Conservation (phyloP, 2,888 invertebrate genomes). For the Carcina quercana region DNA sequence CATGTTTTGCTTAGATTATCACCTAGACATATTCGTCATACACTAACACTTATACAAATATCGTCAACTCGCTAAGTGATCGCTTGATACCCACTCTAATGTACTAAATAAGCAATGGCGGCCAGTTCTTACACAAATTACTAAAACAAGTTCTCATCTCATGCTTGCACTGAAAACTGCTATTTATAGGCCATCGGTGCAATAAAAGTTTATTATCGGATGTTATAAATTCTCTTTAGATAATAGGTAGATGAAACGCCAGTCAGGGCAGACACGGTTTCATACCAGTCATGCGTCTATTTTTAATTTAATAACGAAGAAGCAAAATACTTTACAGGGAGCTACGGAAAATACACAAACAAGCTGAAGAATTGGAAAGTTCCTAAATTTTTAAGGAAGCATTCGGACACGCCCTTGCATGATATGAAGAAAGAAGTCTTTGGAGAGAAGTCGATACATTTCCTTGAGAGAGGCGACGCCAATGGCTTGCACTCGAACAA, state of each 20-base stretch:
- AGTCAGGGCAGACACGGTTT: conserved; percentile 9
- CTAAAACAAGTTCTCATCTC: conserved; percentile 10
- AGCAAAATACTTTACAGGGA: conserved; percentile 51
- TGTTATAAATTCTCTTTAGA: conserved; percentile 8
- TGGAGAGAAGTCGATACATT: conserved; percentile 50
- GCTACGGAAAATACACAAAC: conserved; percentile 73
- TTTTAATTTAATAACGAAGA: conserved; percentile 9
- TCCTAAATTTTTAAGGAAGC: conserved; percentile 78
- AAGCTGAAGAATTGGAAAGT: conserved; percentile 81
- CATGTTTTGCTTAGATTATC: conserved; percentile 9
- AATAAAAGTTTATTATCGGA: conserved; percentile 6
- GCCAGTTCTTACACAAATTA: conserved; percentile 20
- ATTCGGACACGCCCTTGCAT: conserved; percentile 68
- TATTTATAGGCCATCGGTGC: conserved; percentile 9
- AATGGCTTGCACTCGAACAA: conserved; percentile 42
- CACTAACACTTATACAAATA: conserved; percentile 18
- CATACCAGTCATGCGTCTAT: conserved; percentile 16
- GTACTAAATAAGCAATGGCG: conserved; percentile 18
- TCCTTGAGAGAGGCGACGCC: conserved; percentile 47
- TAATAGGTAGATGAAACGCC: conserved; percentile 9
- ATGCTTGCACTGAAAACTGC: conserved; percentile 2
- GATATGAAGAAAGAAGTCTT: conserved; percentile 59
- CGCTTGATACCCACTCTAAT: conserved; percentile 26
- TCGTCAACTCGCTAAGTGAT: conserved; percentile 26
- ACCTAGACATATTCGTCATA: too few relatives aligned